A percentile compares a stretch with the other conserved stretches of the same genome.
Conservation (phyloP, 1,140 invertebrate genomes). For the Grapholita molesta region DNA sequence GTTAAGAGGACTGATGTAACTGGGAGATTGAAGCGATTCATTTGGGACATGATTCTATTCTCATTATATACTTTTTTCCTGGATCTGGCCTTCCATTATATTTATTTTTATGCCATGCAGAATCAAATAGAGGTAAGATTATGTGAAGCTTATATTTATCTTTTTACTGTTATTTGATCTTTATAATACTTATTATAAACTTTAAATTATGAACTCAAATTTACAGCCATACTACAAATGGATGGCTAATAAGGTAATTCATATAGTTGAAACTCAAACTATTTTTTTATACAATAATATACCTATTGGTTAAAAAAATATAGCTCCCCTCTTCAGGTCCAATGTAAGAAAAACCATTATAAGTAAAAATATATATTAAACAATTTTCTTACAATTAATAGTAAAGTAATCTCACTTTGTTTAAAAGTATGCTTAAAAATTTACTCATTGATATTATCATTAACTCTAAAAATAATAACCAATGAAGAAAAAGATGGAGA, state of each 20-base stretch:
- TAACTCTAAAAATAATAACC: not conserved
- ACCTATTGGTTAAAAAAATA: too few species aligned
- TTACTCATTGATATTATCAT: too few species aligned
- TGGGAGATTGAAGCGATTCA: slow-evolving; percentile 64
- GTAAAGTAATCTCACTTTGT: too few species aligned
- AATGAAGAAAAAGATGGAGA: not conserved
- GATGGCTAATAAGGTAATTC: slow-evolving; percentile 6
- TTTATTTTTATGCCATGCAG: slow-evolving; percentile 87
- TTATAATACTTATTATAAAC: slow-evolving; percentile 4
- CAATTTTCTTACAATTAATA: too few species aligned
- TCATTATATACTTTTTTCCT: slow-evolving; percentile 85
- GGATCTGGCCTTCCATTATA: slow-evolving; percentile 86
- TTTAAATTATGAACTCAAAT: slow-evolving; percentile 3
- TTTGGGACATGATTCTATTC: slow-evolving; percentile 81
- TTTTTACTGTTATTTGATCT: not conserved
- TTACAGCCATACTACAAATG: not conserved
- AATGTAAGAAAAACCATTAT: too few species aligned
- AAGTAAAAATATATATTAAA: too few species aligned
- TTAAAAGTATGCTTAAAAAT: too few species aligned
- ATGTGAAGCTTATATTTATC: too few species aligned
- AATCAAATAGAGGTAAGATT: slow-evolving; percentile 79
- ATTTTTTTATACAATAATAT: not conserved
- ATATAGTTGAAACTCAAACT: not conserved
- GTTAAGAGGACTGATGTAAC: slow-evolving; percentile 53
- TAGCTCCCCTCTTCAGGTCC: too few species aligned